Evolutionary conservation across 2,797 vertebrate genomes (phyloP).

Genomic region (Antennarius maculatus): DNA sequence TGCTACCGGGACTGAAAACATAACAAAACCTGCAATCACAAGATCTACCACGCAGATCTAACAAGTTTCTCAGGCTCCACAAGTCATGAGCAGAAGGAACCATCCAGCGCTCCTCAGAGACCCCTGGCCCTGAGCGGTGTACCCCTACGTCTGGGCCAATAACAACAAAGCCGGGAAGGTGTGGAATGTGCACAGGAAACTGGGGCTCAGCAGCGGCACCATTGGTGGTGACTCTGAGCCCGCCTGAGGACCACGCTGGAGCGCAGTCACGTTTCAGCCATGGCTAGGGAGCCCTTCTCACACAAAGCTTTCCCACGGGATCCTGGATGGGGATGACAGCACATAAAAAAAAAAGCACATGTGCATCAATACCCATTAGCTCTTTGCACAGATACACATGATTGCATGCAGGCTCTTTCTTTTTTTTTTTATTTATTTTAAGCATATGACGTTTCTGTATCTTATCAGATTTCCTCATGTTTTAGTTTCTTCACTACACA

Average conservation of each 20-base stretch:
- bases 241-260: slow-evolving; percentile 37
- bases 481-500: slow-evolving; percentile 10
- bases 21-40: not conserved
- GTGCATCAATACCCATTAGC: slow-evolving; percentile 2
- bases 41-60: slow-evolving; percentile 8
- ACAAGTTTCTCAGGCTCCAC: not conserved
- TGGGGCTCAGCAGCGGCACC: slow-evolving; percentile 54
- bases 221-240: slow-evolving; percentile 33
- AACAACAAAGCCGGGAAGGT: slow-evolving; percentile 71
- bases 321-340: slow-evolving; percentile 14
- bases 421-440: not conserved
- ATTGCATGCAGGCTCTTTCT: not conserved
- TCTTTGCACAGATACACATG: slow-evolving; percentile 9
- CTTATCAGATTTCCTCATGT: slow-evolving; percentile 11
- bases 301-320: slow-evolving; percentile 49
- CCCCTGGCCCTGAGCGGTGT: slow-evolving; percentile 40
- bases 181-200: slow-evolving; percentile 76
- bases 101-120: slow-evolving; percentile 29
- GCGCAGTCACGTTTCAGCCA: slow-evolving; percentile 39
- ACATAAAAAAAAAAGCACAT: slow-evolving; percentile 3
- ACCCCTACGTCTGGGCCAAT: slow-evolving; percentile 61
- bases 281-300: slow-evolving; percentile 9
- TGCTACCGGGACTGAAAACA: not conserved
- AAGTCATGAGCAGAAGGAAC: not conserved
- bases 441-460: not conserved